Evolutionary conservation across 2,113 vertebrate genomes (phyloP).

Genomic region (Mirza zaza): DNA sequence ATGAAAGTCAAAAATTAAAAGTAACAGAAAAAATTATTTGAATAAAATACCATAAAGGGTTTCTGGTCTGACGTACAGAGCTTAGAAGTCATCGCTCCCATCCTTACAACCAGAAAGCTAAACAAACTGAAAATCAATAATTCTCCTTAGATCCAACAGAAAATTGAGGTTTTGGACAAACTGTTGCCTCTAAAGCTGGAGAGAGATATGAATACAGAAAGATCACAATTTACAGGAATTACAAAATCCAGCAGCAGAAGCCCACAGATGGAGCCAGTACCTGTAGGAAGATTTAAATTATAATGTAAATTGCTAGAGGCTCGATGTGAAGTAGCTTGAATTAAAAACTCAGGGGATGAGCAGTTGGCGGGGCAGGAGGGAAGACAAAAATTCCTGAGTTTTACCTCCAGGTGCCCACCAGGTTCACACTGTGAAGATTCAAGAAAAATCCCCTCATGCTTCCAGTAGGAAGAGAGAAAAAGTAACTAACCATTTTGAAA

Average conservation of each 20-base stretch:
- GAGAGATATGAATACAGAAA: neutral
- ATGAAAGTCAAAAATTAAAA: neutral
- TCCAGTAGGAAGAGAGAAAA: neutral
- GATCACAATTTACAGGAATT: neutral
- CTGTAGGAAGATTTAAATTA: neutral
- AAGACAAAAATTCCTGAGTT: neutral
- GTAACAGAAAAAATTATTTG: neutral
- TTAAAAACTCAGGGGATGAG: neutral
- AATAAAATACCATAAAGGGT: neutral
- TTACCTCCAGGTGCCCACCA: neutral
- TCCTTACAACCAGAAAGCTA: neutral
- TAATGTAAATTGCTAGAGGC: neutral
- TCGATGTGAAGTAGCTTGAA: neutral
- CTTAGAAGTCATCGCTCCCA: neutral
- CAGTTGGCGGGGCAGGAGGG: neutral
- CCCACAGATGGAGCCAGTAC: neutral
- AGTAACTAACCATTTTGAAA: neutral
- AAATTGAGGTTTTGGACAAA: neutral
- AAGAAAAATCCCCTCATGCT: neutral
- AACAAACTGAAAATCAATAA: constrained; percentile 13
- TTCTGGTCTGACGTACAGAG: neutral
- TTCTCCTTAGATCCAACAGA: neutral
- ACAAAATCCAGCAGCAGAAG: neutral
- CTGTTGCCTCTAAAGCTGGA: neutral
- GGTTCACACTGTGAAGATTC: neutral